A percentile compares a stretch with the other conserved stretches of the same genome.
Evolutionary conservation across 2,113 vertebrate species (phyloP).

Genomic region (Cephalopterus ornatus): DNA sequence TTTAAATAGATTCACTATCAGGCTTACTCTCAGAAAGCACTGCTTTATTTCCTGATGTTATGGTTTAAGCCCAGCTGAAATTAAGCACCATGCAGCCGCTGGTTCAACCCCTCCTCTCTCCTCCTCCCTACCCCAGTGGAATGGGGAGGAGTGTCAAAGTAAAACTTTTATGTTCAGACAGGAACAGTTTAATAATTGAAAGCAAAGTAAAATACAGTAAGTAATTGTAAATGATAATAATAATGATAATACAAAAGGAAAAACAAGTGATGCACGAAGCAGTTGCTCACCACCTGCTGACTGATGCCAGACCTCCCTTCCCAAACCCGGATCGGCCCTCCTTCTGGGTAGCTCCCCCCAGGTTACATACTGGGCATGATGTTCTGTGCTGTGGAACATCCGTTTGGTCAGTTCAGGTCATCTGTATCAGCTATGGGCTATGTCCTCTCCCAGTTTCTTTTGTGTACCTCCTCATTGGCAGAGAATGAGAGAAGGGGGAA

Average conservation of each 20-base stretch:
- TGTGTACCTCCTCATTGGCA: background rate
- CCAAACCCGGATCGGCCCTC: background rate
- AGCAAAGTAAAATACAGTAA: background rate
- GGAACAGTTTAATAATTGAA: background rate
- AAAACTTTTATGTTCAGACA: background rate
- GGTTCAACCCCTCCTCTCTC: background rate
- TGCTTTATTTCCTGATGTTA: background rate
- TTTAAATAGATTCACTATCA: background rate
- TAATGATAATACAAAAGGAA: background rate
- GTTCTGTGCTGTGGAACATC: background rate
- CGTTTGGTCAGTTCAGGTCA: background rate
- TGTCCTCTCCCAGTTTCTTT: background rate
- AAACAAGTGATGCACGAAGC: background rate
- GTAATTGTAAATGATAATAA: background rate
- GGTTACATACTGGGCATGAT: background rate
- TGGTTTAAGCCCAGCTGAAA: background rate
- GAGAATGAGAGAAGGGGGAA: background rate
- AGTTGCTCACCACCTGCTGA: background rate
- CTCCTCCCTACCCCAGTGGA: too few relatives aligned
- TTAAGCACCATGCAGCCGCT: background rate
- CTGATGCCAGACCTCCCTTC: background rate
- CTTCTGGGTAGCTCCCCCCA: background rate
- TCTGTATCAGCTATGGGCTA: background rate
- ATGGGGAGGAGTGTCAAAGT: background rate
- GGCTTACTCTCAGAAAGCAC: background rate